These are phyloP conservation scores for Fragum whitleyi DNA, from an alignment of 2,888 invertebrate species.

Conservation along the genomic window DNA sequence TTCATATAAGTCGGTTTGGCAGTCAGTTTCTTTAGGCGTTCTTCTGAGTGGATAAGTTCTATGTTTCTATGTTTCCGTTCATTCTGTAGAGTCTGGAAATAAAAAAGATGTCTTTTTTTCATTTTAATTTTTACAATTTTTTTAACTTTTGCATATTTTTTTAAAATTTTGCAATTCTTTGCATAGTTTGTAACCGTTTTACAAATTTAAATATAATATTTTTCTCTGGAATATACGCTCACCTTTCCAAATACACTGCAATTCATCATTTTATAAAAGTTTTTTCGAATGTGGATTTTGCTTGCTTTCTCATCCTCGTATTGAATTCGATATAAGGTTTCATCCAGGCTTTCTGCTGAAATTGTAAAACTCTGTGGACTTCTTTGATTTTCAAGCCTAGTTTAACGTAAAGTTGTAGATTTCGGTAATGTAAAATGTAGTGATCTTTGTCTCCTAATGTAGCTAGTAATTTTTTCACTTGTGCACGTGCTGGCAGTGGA, in stretches of 20 bases:
- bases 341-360: constrained; percentile 76
- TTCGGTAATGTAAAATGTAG: constrained; percentile 33
- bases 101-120: no score
- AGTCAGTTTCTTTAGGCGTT: constrained; percentile 34
- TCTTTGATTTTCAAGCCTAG: constrained; percentile 70
- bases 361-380: constrained; percentile 79
- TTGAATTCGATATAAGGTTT: constrained; percentile 80
- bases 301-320: constrained; percentile 57
- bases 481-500: constrained; percentile 16
- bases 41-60: constrained; percentile 28
- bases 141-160: no score
- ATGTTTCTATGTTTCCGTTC: constrained; percentile 28
- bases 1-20: constrained; percentile 57
- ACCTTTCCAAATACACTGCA: constrained; percentile 83
- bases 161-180: background rate
- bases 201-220: background rate
- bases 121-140: no score
- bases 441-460: constrained; percentile 28
- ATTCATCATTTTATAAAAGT: constrained; percentile 75
- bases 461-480: constrained; percentile 25
- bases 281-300: constrained; percentile 76
- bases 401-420: constrained; percentile 28
- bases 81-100: constrained; percentile 38
- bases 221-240: background rate
- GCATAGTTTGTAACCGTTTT: background rate